Conservation (phyloP, 2,888 invertebrate species). For the Meteorus cinctellus region DNA sequence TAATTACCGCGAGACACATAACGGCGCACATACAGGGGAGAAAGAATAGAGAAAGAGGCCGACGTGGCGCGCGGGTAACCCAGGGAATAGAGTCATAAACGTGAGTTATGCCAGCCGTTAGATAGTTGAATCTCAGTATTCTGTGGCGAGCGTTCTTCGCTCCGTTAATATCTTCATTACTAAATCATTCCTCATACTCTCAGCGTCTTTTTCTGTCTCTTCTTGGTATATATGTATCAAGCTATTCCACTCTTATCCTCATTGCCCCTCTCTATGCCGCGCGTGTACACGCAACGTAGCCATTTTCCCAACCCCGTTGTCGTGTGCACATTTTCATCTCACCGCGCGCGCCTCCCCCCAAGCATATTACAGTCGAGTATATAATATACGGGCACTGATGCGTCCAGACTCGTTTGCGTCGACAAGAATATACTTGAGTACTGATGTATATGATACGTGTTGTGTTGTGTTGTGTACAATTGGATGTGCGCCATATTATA, state of each 20-base stretch:
- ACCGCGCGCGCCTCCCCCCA: slow-evolving; percentile 14
- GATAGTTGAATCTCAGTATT: slow-evolving; percentile 73
- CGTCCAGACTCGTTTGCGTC: slow-evolving; percentile 2
- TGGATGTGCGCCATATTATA: background rate
- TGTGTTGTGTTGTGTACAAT: background rate
- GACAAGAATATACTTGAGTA: background rate
- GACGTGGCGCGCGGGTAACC: slow-evolving; percentile 41
- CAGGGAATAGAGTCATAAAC: slow-evolving; percentile 68
- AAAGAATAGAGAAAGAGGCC: slow-evolving; percentile 31
- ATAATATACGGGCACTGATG: slow-evolving; percentile 12
- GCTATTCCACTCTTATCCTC: background rate
- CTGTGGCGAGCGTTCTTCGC: slow-evolving; percentile 69
- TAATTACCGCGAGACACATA: slow-evolving; percentile 51
- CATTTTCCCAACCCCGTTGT: slow-evolving; percentile 45
- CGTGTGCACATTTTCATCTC: slow-evolving; percentile 56
- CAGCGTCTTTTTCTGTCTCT: slow-evolving; percentile 40
- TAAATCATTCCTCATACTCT: slow-evolving; percentile 67
- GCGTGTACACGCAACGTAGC: slow-evolving; percentile 24
- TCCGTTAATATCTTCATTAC: slow-evolving; percentile 73
- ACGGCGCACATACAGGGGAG: slow-evolving; percentile 30
- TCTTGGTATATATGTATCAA: background rate
- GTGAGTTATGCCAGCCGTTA: slow-evolving; percentile 72
- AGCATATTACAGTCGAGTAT: background rate
- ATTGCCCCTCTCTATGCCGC: background rate
- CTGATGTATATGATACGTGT: background rate